phyloP scores from a whole-genome alignment of 2,888 invertebrate species.

The Eumerus sabulonum region DNA sequence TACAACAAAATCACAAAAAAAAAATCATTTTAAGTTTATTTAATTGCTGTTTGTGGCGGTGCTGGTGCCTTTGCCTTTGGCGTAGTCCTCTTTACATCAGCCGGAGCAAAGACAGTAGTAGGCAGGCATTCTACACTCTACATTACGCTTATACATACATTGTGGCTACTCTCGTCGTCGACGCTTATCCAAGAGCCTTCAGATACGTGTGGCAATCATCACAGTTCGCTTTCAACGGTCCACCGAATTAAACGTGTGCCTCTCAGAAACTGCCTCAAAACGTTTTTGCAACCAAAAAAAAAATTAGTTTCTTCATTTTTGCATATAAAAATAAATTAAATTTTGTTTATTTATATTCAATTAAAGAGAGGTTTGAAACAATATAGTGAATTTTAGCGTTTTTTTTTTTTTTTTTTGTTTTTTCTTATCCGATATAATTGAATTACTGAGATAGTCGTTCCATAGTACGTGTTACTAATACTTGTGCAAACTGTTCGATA shows the following conservation, averaged over 20 bases:
- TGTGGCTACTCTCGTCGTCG: neutral
- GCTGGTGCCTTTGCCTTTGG: slow-evolving; percentile 5
- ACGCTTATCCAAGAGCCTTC: slow-evolving; percentile 45
- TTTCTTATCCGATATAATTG: slow-evolving; percentile 34
- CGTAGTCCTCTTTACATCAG: slow-evolving; percentile 17
- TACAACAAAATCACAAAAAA: slow-evolving; percentile 20
- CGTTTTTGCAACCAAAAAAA: slow-evolving; percentile 8
- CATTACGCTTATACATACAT: slow-evolving; percentile 36
- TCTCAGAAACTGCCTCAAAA: neutral
- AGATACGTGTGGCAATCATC: slow-evolving; percentile 43
- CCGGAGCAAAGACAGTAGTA: slow-evolving; percentile 7
- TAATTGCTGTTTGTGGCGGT: slow-evolving; percentile 52
- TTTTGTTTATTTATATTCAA: neutral
- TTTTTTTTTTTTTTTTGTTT: too few species aligned
- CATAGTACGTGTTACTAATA: slow-evolving; percentile 33
- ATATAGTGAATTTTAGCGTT: too few species aligned
- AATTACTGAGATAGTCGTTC: slow-evolving; percentile 39
- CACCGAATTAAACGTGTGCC: slow-evolving; percentile 48
- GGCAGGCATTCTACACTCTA: slow-evolving; percentile 26
- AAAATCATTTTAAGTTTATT: slow-evolving; percentile 47
- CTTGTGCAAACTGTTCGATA: slow-evolving; percentile 27
- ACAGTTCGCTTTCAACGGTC: slow-evolving; percentile 64
- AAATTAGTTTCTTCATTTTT: neutral
- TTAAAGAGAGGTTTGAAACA: slow-evolving; percentile 1
- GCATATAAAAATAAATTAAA: slow-evolving; percentile 1